phyloP scores from a whole-genome alignment of 2,113 vertebrate species.

The Channa argus region DNA sequence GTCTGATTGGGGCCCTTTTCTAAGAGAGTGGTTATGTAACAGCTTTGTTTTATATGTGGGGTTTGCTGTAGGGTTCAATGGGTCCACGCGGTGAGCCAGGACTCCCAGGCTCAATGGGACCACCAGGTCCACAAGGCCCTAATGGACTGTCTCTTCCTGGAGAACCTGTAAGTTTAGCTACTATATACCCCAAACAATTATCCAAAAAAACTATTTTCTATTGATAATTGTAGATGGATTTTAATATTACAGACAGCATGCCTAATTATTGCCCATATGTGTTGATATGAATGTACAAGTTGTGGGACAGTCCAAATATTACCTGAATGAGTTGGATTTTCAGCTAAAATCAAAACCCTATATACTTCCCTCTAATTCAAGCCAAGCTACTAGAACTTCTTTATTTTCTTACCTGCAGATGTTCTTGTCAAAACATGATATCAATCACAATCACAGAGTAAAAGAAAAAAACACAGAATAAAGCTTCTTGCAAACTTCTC shows the following conservation, averaged over 20 bases:
- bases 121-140: conserved; percentile 95
- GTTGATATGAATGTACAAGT: conserved; percentile 21
- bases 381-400: conserved; percentile 16
- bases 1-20: conserved; percentile 12
- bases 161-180: conserved; percentile 86
- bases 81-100: conserved; percentile 93
- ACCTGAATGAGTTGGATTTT: conserved; percentile 43
- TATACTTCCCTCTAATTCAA: conserved; percentile 11
- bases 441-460: conserved; percentile 52
- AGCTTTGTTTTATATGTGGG: conserved; percentile 28
- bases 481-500: conserved; percentile 1
- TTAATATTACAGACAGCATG: neutral
- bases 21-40: conserved; percentile 15
- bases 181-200: neutral
- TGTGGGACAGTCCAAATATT: conserved; percentile 5
- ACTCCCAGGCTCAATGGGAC: conserved; percentile 90
- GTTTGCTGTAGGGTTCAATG: conserved; percentile 85
- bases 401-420: conserved; percentile 46
- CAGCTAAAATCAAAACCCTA: conserved; percentile 28
- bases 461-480: conserved; percentile 36
- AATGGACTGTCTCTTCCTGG: conserved; percentile 95
- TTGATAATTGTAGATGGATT: no score
- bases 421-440: conserved; percentile 50
- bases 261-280: neutral
- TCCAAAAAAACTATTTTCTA: no score